Percentiles rank a stretch among this genome's conserved stretches.
phyloP scores from a whole-genome alignment of 2,888 invertebrate species.

The Eutolmus rufibarbis region DNA sequence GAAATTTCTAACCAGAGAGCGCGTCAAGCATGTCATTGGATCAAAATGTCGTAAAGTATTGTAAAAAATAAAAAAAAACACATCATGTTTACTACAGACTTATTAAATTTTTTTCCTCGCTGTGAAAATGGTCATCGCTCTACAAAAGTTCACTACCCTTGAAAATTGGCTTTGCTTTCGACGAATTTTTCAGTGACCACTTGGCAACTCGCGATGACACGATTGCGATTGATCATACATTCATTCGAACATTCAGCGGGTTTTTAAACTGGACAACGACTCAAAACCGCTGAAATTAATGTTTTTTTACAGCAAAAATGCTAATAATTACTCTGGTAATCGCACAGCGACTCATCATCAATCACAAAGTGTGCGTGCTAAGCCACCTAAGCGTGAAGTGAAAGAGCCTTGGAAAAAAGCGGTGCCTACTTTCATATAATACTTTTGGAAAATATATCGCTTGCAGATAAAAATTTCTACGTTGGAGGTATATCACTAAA shows the following conservation, averaged over 20 bases:
- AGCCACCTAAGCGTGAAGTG: constrained; percentile 23
- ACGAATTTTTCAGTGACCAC: background rate
- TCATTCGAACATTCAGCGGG: background rate
- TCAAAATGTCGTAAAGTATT: constrained; percentile 3
- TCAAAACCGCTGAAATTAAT: background rate
- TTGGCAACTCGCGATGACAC: background rate
- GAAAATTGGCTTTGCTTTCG: background rate
- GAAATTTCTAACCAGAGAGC: background rate
- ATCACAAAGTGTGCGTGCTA: constrained; percentile 2
- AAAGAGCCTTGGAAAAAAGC: constrained; percentile 13
- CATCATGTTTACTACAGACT: background rate
- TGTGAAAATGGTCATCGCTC: background rate
- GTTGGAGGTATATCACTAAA: background rate
- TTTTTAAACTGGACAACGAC: background rate
- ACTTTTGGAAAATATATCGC: background rate
- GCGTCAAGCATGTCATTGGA: constrained; percentile 1
- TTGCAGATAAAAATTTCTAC: background rate
- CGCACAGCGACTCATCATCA: background rate
- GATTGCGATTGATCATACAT: background rate
- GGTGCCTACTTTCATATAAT: background rate
- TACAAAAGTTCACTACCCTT: background rate
- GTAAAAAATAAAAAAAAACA: background rate
- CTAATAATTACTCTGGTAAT: background rate
- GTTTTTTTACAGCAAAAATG: background rate
- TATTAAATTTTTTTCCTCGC: background rate